Evolutionary conservation across 2,797 vertebrate species (phyloP).

Genomic region (Spea hammondii): DNA sequence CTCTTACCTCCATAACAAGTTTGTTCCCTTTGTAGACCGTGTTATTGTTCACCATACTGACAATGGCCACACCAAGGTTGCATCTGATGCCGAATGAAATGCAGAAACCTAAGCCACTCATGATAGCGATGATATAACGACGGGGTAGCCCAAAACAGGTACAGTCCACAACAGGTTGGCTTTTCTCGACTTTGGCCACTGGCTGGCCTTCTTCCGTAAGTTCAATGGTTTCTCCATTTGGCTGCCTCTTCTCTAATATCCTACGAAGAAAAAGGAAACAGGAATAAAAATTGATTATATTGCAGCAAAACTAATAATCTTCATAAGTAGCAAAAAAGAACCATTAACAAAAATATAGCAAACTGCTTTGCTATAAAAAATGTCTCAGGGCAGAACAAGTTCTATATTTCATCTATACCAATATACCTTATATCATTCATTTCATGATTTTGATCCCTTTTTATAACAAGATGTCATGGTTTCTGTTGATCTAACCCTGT

Average conservation of each 20-base stretch:
- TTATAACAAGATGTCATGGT: too few relatives aligned
- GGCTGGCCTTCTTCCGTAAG: constrained; percentile 82
- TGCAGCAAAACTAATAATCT: too few relatives aligned
- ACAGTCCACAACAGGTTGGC: constrained; percentile 82
- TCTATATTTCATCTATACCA: too few relatives aligned
- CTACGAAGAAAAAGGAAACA: constrained; percentile 58
- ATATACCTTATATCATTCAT: too few relatives aligned
- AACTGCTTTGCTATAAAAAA: too few relatives aligned
- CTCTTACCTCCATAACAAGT: constrained; percentile 79
- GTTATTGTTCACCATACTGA: constrained; percentile 94
- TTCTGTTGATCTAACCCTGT: too few relatives aligned
- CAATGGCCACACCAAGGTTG: constrained; percentile 91
- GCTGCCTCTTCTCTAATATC: constrained; percentile 82
- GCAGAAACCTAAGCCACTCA: constrained; percentile 90
- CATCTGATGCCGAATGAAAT: constrained; percentile 96
- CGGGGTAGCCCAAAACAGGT: constrained; percentile 89
- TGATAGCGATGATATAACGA: constrained; percentile 90
- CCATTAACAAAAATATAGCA: too few relatives aligned
- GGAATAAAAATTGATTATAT: too few relatives aligned
- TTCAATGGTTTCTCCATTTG: constrained; percentile 84
- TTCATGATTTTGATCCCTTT: too few relatives aligned
- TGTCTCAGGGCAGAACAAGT: too few relatives aligned
- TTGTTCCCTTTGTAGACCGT: constrained; percentile 82
- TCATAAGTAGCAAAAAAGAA: too few relatives aligned
- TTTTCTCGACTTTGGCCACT: constrained; percentile 75